These are phyloP conservation scores for Folsomia manolachei DNA, from an alignment of 2,888 invertebrate genomes.

Conservation along the genomic window DNA sequence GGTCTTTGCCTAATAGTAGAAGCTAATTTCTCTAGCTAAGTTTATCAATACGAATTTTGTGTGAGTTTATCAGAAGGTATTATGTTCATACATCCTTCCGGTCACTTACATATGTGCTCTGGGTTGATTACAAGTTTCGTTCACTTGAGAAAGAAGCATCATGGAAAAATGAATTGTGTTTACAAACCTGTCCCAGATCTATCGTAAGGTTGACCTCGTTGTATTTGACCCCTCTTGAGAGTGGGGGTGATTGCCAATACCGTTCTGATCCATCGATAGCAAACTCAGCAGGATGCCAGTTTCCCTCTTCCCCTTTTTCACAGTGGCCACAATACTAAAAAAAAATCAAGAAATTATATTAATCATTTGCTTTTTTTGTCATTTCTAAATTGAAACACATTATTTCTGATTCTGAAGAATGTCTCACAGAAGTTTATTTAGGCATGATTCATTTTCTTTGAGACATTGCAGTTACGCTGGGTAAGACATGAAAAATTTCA, in stretches of 20 bases:
- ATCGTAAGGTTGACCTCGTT: slow-evolving; percentile 97
- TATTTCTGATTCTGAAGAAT: background rate
- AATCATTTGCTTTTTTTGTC: background rate
- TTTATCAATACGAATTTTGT: too few species aligned
- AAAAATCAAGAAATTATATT: background rate
- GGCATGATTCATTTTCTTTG: too few species aligned
- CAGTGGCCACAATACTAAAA: slow-evolving; percentile 89
- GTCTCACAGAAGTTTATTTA: too few species aligned
- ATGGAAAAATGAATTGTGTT: too few species aligned
- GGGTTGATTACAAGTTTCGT: too few species aligned
- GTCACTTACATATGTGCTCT: too few species aligned
- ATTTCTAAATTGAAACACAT: background rate
- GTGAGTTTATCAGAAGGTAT: too few species aligned
- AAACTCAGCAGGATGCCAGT: slow-evolving; percentile 81
- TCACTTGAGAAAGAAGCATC: too few species aligned
- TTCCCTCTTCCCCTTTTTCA: slow-evolving; percentile 69
- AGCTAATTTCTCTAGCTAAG: too few species aligned
- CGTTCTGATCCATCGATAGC: slow-evolving; percentile 95
- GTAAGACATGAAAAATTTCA: background rate
- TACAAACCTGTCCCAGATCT: slow-evolving; percentile 88
- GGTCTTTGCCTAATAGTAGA: too few species aligned
- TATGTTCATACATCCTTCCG: too few species aligned
- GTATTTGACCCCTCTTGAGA: slow-evolving; percentile 94
- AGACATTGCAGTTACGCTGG: too few species aligned
- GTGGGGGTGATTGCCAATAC: slow-evolving; percentile 99